Evolutionary conservation across 2,113 vertebrate genomes (phyloP).

Genomic region (Corythornis cristatus): DNA sequence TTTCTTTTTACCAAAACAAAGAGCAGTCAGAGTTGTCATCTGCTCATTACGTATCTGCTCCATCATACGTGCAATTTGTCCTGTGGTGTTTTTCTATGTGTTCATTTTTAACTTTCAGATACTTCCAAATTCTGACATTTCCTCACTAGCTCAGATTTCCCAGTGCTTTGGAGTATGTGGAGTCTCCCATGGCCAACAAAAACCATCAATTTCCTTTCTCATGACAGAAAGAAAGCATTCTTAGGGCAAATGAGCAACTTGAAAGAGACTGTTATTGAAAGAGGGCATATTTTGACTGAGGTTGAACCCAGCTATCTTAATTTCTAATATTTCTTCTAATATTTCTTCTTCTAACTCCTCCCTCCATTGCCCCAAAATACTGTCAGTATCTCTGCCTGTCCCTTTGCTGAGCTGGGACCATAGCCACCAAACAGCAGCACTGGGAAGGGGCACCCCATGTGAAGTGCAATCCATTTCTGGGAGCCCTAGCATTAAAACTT

Average conservation of each 20-base stretch:
- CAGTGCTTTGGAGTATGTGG: neutral
- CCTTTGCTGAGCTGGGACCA: neutral
- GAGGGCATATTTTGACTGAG: neutral
- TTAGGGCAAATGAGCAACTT: slow-evolving; percentile 18
- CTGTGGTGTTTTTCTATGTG: slow-evolving; percentile 5
- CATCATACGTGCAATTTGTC: neutral
- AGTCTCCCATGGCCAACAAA: slow-evolving; percentile 60
- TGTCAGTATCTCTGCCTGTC: neutral
- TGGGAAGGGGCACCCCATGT: rapidly evolving
- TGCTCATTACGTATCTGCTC: slow-evolving; percentile 39
- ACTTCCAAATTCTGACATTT: slow-evolving; percentile 48
- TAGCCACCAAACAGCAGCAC: neutral
- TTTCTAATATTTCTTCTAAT: neutral
- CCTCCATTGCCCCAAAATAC: neutral
- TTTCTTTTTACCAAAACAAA: slow-evolving; percentile 57
- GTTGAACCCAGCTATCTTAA: neutral
- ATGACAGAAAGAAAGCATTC: slow-evolving; percentile 56
- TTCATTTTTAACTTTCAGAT: slow-evolving; percentile 59
- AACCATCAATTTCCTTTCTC: slow-evolving; percentile 52
- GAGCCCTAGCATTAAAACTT: neutral
- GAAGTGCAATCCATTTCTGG: neutral
- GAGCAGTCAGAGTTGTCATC: slow-evolving; percentile 52
- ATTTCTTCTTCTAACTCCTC: neutral
- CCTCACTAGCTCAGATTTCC: slow-evolving; percentile 61
- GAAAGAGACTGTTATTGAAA: slow-evolving; percentile 33